A percentile compares a stretch with the other conserved stretches of the same genome.
Conservation (phyloP, 1,140 invertebrate genomes). For the Phenacoccus solenopsis region DNA sequence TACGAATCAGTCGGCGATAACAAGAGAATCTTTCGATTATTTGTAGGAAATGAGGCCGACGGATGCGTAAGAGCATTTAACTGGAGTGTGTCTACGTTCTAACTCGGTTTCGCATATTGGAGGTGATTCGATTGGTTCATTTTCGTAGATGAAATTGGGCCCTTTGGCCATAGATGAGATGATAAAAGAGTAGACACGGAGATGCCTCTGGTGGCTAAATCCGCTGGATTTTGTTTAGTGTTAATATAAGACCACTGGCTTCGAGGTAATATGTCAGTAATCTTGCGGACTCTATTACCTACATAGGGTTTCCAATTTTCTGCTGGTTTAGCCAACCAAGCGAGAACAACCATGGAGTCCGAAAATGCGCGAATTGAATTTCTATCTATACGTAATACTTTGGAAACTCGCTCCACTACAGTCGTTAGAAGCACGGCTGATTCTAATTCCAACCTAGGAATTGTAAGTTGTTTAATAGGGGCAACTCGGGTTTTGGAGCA, state of each 20-base stretch:
- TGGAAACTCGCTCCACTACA: slow-evolving; percentile 21
- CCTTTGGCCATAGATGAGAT: background rate
- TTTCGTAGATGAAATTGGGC: slow-evolving; percentile 4
- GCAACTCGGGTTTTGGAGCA: slow-evolving; percentile 21
- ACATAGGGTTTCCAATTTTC: slow-evolving; percentile 27
- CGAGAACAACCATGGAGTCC: slow-evolving; percentile 24
- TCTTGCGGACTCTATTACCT: slow-evolving; percentile 28
- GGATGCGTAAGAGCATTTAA: background rate
- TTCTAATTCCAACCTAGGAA: slow-evolving; percentile 32
- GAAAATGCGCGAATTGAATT: background rate
- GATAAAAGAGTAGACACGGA: background rate
- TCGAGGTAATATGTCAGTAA: slow-evolving; percentile 22
- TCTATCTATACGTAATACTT: background rate
- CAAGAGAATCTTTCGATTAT: too few species aligned
- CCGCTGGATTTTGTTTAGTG: slow-evolving; percentile 31
- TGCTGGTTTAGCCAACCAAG: slow-evolving; percentile 23
- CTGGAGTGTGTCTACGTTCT: background rate
- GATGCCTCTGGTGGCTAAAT: slow-evolving; percentile 29
- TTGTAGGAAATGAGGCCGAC: background rate
- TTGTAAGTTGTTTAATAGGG: slow-evolving; percentile 24
- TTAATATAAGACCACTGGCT: slow-evolving; percentile 27
- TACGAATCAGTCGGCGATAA: background rate
- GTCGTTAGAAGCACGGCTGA: slow-evolving; percentile 29
- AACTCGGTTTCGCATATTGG: background rate
- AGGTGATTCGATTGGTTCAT: background rate